phyloP scores from a whole-genome alignment of 2,113 vertebrate species.

The Erythrocebus patas region DNA sequence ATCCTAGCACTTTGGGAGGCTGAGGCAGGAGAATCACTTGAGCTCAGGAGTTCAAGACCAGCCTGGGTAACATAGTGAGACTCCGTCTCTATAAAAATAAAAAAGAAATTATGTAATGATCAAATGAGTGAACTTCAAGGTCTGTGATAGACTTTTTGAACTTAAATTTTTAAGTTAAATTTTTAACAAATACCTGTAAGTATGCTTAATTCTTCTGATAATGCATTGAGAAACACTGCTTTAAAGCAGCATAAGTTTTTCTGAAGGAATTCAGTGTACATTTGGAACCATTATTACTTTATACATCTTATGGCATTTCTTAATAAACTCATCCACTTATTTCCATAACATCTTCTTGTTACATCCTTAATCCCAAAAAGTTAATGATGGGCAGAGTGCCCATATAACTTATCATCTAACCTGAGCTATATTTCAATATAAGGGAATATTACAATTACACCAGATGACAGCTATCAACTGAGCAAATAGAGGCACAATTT shows the following conservation, averaged over 20 bases:
- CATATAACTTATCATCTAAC: not conserved
- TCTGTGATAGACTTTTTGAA: not conserved
- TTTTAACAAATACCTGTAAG: not conserved
- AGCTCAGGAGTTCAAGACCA: too few relatives aligned
- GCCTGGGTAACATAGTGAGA: too few relatives aligned
- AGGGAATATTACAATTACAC: not conserved
- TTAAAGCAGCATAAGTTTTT: not conserved
- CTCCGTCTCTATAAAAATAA: too few relatives aligned
- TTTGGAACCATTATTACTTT: not conserved
- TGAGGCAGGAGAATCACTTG: too few relatives aligned
- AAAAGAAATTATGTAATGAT: not conserved
- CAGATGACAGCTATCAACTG: too few relatives aligned
- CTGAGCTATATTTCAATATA: not conserved
- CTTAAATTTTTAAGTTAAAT: not conserved
- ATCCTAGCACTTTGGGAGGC: too few relatives aligned
- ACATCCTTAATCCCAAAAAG: not conserved
- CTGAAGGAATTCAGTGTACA: not conserved
- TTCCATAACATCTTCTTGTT: not conserved
- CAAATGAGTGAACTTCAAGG: not conserved
- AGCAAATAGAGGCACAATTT: not conserved
- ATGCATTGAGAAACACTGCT: not conserved
- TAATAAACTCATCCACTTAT: not conserved
- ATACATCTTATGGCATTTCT: not conserved
- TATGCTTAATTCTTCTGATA: not conserved
- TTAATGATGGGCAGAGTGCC: rapidly evolving